Conservation (phyloP, 2,797 vertebrate genomes). For the Lindbergichthys nudifrons region DNA sequence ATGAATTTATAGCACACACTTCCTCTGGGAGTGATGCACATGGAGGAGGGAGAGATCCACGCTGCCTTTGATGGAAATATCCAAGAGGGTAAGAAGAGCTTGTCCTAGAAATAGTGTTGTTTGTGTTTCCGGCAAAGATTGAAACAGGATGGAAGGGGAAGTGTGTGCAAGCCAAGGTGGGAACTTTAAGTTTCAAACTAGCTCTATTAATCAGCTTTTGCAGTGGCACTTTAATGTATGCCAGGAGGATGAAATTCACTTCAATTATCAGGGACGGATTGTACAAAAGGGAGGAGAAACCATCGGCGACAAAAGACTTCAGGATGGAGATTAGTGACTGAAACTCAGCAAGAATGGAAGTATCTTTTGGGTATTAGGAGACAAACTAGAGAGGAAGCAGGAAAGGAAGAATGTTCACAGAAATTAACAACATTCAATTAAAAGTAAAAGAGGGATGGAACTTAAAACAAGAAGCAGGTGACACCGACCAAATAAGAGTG, state of each 20-base stretch:
- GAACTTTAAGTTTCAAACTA: slow-evolving; percentile 25
- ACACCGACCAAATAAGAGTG: too few species aligned
- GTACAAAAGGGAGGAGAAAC: slow-evolving; percentile 17
- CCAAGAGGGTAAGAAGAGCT: neutral
- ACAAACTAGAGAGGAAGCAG: neutral
- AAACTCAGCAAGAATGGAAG: neutral
- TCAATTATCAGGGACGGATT: slow-evolving; percentile 34
- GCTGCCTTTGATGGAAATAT: slow-evolving; percentile 8
- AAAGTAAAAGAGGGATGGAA: too few species aligned
- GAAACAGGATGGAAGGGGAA: neutral
- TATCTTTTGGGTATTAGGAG: neutral
- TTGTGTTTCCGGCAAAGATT: slow-evolving; percentile 15
- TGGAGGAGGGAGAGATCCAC: neutral
- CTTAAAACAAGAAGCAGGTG: too few species aligned
- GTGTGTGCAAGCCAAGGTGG: neutral
- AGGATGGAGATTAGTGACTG: slow-evolving; percentile 11
- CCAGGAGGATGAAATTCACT: slow-evolving; percentile 54
- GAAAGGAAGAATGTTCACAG: too few species aligned
- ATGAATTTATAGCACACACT: neutral
- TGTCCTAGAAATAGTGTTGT: neutral
- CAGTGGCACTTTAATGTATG: slow-evolving; percentile 49
- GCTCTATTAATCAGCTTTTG: slow-evolving; percentile 55
- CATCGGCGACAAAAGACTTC: slow-evolving; percentile 11
- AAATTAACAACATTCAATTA: too few species aligned
- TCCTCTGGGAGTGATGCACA: neutral